Evolutionary conservation across 1,140 invertebrate genomes (phyloP).

Genomic region (Olivierus martensii): DNA sequence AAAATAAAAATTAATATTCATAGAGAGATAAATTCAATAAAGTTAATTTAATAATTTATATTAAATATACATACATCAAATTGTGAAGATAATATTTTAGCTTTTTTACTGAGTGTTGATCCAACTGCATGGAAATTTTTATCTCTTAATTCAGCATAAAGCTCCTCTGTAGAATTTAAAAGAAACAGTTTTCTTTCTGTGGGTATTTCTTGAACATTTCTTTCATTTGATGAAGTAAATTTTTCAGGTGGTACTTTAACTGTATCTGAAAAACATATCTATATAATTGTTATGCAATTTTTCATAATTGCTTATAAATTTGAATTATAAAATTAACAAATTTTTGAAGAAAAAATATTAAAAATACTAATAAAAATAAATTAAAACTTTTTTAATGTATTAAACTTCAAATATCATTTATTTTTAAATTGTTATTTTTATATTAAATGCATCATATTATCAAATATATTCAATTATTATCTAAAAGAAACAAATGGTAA

Average conservation of each 20-base stretch:
- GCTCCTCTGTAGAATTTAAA: slow-evolving; percentile 76
- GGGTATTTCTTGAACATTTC: slow-evolving; percentile 36
- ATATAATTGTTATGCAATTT: too few relatives aligned
- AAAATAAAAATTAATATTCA: too few relatives aligned
- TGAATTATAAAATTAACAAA: too few relatives aligned
- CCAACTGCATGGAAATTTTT: slow-evolving; percentile 90
- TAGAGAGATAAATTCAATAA: neutral
- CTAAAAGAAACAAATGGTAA: too few relatives aligned
- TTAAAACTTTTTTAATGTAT: too few relatives aligned
- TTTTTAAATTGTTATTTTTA: too few relatives aligned
- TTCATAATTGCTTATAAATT: too few relatives aligned
- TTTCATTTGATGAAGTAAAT: slow-evolving; percentile 52
- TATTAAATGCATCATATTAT: too few relatives aligned
- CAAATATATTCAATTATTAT: too few relatives aligned
- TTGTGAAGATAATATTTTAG: slow-evolving; percentile 65
- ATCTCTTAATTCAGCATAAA: slow-evolving; percentile 75
- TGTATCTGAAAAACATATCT: slow-evolving; percentile 40
- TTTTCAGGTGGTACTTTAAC: slow-evolving; percentile 70
- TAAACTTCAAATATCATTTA: too few relatives aligned
- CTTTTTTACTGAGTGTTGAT: slow-evolving; percentile 67
- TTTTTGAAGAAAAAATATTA: too few relatives aligned
- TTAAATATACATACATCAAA: slow-evolving; percentile 47
- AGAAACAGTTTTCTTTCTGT: slow-evolving; percentile 67
- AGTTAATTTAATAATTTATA: neutral
- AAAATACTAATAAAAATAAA: too few relatives aligned